Conservation (phyloP, 2,113 vertebrate species). For the Microtus montanus region DNA sequence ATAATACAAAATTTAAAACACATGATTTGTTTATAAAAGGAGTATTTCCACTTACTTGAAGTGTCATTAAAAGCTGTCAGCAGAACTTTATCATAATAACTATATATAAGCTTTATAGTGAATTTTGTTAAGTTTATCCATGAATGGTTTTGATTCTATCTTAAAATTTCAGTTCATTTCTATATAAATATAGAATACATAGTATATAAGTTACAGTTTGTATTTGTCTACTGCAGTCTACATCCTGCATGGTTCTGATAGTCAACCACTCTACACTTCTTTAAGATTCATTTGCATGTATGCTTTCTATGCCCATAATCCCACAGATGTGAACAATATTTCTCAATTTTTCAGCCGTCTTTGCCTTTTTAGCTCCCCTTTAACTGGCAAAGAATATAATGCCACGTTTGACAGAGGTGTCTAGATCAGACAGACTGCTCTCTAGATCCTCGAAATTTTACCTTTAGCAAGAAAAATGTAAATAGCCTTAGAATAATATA, state of each 20-base stretch:
- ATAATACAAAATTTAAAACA: background rate
- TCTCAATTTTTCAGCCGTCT: background rate
- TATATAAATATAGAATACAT: no score
- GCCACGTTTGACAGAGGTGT: background rate
- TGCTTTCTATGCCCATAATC: background rate
- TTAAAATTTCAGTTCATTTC: background rate
- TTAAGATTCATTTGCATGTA: background rate
- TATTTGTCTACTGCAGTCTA: background rate
- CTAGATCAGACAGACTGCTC: background rate
- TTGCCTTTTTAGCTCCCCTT: background rate
- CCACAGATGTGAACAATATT: background rate
- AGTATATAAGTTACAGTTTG: background rate
- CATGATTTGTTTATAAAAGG: background rate
- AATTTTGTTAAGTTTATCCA: background rate
- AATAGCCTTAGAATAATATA: background rate
- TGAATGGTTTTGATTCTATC: background rate
- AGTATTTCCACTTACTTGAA: background rate
- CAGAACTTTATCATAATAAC: background rate
- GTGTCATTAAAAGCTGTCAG: background rate
- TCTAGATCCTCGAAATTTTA: background rate
- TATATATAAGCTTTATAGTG: background rate
- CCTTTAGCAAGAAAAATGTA: background rate
- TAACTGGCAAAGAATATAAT: background rate
- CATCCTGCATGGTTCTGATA: background rate
- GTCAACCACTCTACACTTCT: background rate